Base-by-base conservation (phyloP, 2,113 vertebrate genomes). In the Corythornis madagascariensis region DNA sequence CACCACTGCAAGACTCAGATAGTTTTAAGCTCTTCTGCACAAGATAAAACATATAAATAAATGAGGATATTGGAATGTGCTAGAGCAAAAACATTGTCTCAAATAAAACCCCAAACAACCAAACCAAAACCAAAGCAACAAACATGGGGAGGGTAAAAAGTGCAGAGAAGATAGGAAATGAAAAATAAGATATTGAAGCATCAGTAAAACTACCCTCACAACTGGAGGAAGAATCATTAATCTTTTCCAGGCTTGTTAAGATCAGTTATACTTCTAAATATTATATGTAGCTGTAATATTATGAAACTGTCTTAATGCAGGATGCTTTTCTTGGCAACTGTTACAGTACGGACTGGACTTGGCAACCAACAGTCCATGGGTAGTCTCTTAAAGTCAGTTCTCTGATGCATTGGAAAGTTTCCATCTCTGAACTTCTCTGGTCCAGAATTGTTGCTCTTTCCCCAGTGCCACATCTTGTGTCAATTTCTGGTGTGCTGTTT, bases 401-500 rank as follows among this genome's bases (percentile, higher is more conserved):
- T 63, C 47, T 74, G 25, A 81, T 29, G 6, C 20, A 70, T 15
- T 76, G 57, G n/a, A 86, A 83, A 96, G 61, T 77, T 93, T 70
- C 20, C 9, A 2, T 71, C 6, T 40, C n/a, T 95, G 59, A 93
- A 61, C 35, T 60, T 74, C 26, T 75, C 53, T 61, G 11, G 25
- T 59, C 33, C n/a, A 29, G 59, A 90, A 85, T n/a, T 52, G 76
- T 38, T 88, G 47, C 35, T 82, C 33, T 83, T 73, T 83, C 42
- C 35, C 57, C 64, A 82, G 69, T 78, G 35, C 45, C 40, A 61
- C 38, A 17, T 88, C 29, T 55, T 24, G 47, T 88, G 90, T 88
- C 89, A 89, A 80, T 95, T 96, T 90, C 50, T 76, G 50, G 8
- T 93, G 31, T 77, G 35, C 45, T 90, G 65, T 93, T 95, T 97